These are phyloP conservation scores for Gephyroberyx darwinii DNA, from an alignment of 2,797 vertebrate genomes.

Conservation along the genomic window DNA sequence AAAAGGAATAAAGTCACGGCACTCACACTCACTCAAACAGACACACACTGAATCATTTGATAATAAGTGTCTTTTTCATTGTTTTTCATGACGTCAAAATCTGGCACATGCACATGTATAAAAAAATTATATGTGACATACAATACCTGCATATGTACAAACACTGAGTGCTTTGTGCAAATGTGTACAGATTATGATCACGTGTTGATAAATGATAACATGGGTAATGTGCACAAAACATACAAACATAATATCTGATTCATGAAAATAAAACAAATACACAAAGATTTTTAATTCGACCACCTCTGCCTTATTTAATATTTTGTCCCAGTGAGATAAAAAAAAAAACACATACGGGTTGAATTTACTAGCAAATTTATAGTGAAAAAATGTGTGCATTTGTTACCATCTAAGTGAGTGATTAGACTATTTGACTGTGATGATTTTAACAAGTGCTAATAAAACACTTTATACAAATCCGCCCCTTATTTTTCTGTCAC, in stretches of 20 bases:
- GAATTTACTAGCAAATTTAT: constrained; percentile 43
- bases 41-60: constrained; percentile 67
- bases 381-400: constrained; percentile 35
- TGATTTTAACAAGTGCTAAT: constrained; percentile 44
- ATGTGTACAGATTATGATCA: constrained; percentile 84
- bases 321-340: constrained; percentile 61
- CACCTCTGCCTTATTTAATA: constrained; percentile 46
- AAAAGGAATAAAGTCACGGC: constrained; percentile 52
- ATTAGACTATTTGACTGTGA: constrained; percentile 36
- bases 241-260: constrained; percentile 68
- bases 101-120: constrained; percentile 82
- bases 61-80: constrained; percentile 72
- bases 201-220: constrained; percentile 81
- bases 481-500: constrained; percentile 31
- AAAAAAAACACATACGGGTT: constrained; percentile 56
- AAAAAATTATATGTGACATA: constrained; percentile 78
- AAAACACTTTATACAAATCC: constrained; percentile 28
- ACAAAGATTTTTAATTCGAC: constrained; percentile 61
- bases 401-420: constrained; percentile 54
- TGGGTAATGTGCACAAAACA: constrained; percentile 82
- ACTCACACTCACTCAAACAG: constrained; percentile 64
- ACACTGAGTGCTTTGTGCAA: constrained; percentile 85
- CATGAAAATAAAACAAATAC: constrained; percentile 79
- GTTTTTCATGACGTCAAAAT: constrained; percentile 74
- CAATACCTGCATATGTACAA: constrained; percentile 82